Base-by-base conservation (phyloP, 1,140 invertebrate genomes). In the Teleopsis dalmanni region DNA sequence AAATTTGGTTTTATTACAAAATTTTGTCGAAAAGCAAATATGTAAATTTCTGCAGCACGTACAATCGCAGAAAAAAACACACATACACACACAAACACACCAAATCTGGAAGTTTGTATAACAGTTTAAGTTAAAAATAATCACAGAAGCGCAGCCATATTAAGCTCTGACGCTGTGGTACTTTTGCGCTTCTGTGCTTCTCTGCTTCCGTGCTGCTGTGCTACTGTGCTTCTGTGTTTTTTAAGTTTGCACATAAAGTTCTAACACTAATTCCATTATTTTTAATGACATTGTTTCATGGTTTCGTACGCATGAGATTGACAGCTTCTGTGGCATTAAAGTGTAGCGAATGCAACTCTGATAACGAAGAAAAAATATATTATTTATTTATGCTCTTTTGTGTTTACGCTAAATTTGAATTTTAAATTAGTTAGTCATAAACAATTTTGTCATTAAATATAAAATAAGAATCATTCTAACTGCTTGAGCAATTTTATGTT, bases 241-340 rank as follows among this genome's bases (percentile, higher is more conserved):
- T 25, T 41, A 27, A 27, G 40, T 42, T 42, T 23, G 16, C 40
- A 42, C 23, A n/a, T n/a, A n/a, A n/a, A n/a, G n/a, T n/a, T n/a
- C n/a, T n/a, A n/a, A n/a, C n/a, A n/a, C n/a, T n/a, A n/a, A n/a
- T n/a, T n/a, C n/a, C n/a, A n/a, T n/a, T n/a, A n/a, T 42, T 36
- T n/a, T 35, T 23, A 47, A 35, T 47, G 44, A 21, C 13, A 27
- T 23, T 18, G 19, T 59, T 63, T 65, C 62, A 65, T 65, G 62
- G 62, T 57, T 64, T 65, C 54, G 51, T 65, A 65, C 62, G 59
- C 62, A 65, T 56, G 59, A 65, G 62, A 65, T 64, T 65, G 62
- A 65, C 59, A 60, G 59, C 59, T 37, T 47, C 27, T 22, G 34
- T 35, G 29, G 29, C 42, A 42, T 42, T 4, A 6, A n/a, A n/a